Percentiles rank a stretch among this genome's conserved stretches.
These are phyloP conservation scores for Dasysyrphus tricinctus DNA, from an alignment of 2,888 invertebrate genomes.

Conservation along the genomic window DNA sequence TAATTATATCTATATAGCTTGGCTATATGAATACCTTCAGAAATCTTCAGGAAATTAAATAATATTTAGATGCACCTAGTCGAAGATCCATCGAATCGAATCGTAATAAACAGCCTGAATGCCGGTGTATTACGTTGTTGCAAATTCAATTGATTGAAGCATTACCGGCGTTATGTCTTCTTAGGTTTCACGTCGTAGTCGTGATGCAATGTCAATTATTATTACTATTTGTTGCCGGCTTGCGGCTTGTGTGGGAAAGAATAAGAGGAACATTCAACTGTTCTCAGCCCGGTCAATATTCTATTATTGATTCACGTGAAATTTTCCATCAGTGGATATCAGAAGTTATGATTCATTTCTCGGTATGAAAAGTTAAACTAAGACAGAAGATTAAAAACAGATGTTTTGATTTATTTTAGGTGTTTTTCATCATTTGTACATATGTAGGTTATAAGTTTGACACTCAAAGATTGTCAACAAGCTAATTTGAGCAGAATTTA, in stretches of 20 bases:
- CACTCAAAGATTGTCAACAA: too few species aligned
- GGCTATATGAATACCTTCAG: slow-evolving; percentile 33
- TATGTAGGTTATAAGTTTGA: too few species aligned
- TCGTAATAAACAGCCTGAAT: not conserved
- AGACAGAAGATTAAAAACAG: too few species aligned
- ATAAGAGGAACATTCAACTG: not conserved
- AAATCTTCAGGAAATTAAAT: slow-evolving; percentile 68
- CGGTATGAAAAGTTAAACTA: not conserved
- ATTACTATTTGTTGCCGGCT: not conserved
- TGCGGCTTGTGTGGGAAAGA: not conserved
- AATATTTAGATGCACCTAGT: slow-evolving; percentile 32
- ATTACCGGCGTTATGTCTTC: slow-evolving; percentile 36
- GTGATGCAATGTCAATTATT: slow-evolving; percentile 62
- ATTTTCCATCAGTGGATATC: not conserved
- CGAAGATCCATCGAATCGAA: slow-evolving; percentile 35
- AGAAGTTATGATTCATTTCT: not conserved
- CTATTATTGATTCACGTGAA: not conserved
- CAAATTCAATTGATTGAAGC: slow-evolving; percentile 34
- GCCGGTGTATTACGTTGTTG: slow-evolving; percentile 56
- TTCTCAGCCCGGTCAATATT: not conserved
- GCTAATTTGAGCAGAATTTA: too few species aligned
- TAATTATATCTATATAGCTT: slow-evolving; percentile 46
- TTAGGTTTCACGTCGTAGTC: slow-evolving; percentile 46
- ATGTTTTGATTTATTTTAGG: too few species aligned
- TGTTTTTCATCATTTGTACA: too few species aligned